Conservation (phyloP, 2,888 invertebrate genomes). For the Metallyticus violacea region DNA sequence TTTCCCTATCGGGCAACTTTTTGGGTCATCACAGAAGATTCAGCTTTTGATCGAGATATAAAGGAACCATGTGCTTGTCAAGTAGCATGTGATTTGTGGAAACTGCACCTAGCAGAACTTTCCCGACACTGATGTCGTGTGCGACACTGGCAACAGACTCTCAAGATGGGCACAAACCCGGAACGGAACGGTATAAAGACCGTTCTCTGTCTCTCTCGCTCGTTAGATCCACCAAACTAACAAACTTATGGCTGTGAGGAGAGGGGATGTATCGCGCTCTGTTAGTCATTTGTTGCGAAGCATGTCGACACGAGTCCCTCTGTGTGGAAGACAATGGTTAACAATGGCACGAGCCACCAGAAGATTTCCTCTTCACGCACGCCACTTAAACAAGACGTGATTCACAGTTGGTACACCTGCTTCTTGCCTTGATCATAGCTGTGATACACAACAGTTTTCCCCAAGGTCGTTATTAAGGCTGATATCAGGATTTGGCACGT, state of each 20-base stretch:
- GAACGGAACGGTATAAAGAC: constrained; percentile 22
- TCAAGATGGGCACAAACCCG: neutral
- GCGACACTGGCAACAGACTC: neutral
- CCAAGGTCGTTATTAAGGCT: too few relatives aligned
- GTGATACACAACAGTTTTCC: too few relatives aligned
- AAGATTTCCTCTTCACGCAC: neutral
- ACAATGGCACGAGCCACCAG: constrained; percentile 21
- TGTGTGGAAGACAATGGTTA: neutral
- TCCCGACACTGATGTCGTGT: neutral
- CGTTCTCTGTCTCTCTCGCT: neutral
- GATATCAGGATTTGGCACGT: neutral
- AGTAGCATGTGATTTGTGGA: too few relatives aligned
- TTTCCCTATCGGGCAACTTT: too few relatives aligned
- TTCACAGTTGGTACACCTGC: too few relatives aligned
- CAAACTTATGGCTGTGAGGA: neutral
- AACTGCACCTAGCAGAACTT: too few relatives aligned
- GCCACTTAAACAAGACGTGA: neutral
- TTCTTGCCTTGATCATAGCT: too few relatives aligned
- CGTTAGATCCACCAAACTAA: constrained; percentile 18
- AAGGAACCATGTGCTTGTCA: too few relatives aligned
- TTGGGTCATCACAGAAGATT: neutral
- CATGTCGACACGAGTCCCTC: constrained; percentile 52
- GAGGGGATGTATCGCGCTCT: constrained; percentile 43
- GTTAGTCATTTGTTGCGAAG: constrained; percentile 52
- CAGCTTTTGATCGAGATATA: too few relatives aligned